phyloP scores from a whole-genome alignment of 1,140 invertebrate genomes.

The Meloidogyne chitwoodi region DNA sequence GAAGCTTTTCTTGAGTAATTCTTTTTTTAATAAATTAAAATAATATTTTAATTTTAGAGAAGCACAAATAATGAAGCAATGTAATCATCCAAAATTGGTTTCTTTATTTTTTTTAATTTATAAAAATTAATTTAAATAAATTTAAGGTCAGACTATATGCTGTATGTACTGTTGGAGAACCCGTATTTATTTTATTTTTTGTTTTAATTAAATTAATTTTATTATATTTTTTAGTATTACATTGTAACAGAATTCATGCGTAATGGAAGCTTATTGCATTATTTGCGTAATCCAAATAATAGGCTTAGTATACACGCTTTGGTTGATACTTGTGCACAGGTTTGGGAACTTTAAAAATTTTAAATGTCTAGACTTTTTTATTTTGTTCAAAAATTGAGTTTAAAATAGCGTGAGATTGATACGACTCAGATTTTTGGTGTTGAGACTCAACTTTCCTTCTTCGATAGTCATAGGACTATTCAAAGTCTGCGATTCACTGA shows the following conservation, averaged over 20 bases:
- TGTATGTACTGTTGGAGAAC: conserved; percentile 86
- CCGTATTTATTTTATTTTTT: conserved; percentile 56
- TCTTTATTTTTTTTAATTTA: background rate
- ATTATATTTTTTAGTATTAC: conserved; percentile 9
- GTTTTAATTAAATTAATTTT: background rate
- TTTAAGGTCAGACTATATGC: conserved; percentile 75
- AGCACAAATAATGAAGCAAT: conserved; percentile 96
- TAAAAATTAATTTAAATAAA: background rate
- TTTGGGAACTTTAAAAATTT: conserved; percentile 56
- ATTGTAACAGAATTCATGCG: conserved; percentile 81
- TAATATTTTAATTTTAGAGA: too few species aligned
- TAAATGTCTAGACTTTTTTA: too few species aligned
- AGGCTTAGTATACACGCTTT: conserved; percentile 78
- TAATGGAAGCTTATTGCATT: conserved; percentile 86
- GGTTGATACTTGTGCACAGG: conserved; percentile 88
- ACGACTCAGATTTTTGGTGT: too few species aligned
- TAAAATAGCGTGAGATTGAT: too few species aligned
- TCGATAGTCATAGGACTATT: too few species aligned
- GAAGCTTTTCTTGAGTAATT: conserved; percentile 78
- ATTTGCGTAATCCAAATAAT: conserved; percentile 70
- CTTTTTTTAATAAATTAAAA: too few species aligned
- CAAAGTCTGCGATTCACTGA: too few species aligned
- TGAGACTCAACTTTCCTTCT: too few species aligned
- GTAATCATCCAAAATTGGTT: conserved; percentile 90
- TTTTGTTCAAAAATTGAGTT: too few species aligned